phyloP scores from a whole-genome alignment of 2,797 vertebrate species.

The Hybognathus amarus region DNA sequence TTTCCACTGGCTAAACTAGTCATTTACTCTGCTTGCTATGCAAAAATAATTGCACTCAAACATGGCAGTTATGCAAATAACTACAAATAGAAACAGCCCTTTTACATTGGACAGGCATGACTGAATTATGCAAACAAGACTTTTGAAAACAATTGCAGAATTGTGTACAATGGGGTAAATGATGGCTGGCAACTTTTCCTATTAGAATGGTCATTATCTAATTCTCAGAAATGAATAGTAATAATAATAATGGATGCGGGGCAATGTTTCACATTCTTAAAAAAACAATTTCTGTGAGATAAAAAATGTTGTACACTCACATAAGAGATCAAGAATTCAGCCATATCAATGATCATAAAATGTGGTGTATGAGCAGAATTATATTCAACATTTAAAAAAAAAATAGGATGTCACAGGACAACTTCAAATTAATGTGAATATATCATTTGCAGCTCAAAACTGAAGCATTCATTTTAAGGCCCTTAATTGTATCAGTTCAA shows the following conservation, averaged over 20 bases:
- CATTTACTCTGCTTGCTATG: slow-evolving; percentile 51
- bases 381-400: too few species aligned
- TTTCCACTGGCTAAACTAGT: slow-evolving; percentile 39
- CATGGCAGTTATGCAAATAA: slow-evolving; percentile 43
- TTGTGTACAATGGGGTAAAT: slow-evolving; percentile 9
- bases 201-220: slow-evolving; percentile 19
- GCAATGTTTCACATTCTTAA: background rate
- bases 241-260: background rate
- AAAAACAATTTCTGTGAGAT: background rate
- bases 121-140: slow-evolving; percentile 18
- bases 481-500: too few species aligned
- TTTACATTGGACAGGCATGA: slow-evolving; percentile 33
- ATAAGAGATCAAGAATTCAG: too few species aligned
- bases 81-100: slow-evolving; percentile 31
- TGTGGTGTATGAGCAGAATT: too few species aligned
- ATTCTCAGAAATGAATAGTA: background rate
- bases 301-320: background rate
- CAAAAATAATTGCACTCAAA: slow-evolving; percentile 58
- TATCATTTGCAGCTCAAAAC: too few species aligned
- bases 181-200: background rate
- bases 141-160: slow-evolving; percentile 13
- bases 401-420: too few species aligned
- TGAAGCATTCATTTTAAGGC: too few species aligned
- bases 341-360: background rate
- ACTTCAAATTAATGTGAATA: too few species aligned